A percentile compares a stretch with the other conserved stretches of the same genome.
These are phyloP conservation scores for Pseudolycoriella hygida DNA, from an alignment of 2,888 invertebrate genomes.

Conservation along the genomic window DNA sequence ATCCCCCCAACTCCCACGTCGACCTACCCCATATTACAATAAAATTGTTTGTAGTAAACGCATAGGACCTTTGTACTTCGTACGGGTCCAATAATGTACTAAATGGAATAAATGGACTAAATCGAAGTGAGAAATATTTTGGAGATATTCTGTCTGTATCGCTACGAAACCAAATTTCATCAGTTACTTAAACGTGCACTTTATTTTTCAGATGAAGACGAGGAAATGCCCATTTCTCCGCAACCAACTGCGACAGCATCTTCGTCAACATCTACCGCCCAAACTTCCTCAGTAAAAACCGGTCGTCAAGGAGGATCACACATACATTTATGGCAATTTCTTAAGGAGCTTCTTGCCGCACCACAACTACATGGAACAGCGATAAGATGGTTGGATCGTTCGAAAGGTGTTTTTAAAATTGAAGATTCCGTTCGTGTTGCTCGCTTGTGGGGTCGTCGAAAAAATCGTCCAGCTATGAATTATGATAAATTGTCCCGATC, in stretches of 20 bases:
- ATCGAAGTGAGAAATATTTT: too few relatives aligned
- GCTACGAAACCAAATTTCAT: too few relatives aligned
- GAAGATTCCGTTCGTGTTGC: constrained; percentile 96
- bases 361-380: constrained; percentile 82
- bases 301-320: constrained; percentile 53
- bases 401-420: constrained; percentile 94
- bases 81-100: too few relatives aligned
- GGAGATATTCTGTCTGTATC: too few relatives aligned
- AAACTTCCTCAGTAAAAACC: constrained; percentile 13
- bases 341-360: constrained; percentile 82
- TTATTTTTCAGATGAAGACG: background rate
- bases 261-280: background rate
- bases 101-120: too few relatives aligned
- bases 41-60: too few relatives aligned
- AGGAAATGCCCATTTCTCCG: constrained; percentile 11
- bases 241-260: constrained; percentile 9
- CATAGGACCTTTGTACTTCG: too few relatives aligned
- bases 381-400: constrained; percentile 92
- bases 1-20: too few relatives aligned
- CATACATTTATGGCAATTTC: constrained; percentile 97
- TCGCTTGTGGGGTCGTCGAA: constrained; percentile 93
- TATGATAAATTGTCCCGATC: constrained; percentile 97
- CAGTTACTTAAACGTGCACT: too few relatives aligned
- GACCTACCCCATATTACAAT: too few relatives aligned
- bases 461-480: constrained; percentile 98